Percentiles rank a stretch among this genome's conserved stretches.
These are phyloP conservation scores for Odontomyia ornata DNA, from an alignment of 2,888 invertebrate genomes.

Conservation along the genomic window DNA sequence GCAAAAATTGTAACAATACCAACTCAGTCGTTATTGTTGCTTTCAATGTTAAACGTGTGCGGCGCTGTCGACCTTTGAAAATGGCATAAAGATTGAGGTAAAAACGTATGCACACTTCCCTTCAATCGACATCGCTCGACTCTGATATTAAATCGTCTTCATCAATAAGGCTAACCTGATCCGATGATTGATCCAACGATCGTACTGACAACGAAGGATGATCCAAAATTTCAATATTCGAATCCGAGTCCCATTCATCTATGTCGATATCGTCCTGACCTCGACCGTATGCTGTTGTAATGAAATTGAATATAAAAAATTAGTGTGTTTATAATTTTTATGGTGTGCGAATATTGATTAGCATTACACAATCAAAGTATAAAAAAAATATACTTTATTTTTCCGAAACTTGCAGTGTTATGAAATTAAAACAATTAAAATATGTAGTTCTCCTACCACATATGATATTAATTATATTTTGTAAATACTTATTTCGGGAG, in stretches of 20 bases:
- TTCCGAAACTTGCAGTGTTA: too few relatives aligned
- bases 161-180: slow-evolving; percentile 54
- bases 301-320: slow-evolving; percentile 25
- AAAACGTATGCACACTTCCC: not conserved
- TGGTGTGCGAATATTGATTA: not conserved
- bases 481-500: too few relatives aligned
- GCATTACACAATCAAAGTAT: not conserved
- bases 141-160: slow-evolving; percentile 58
- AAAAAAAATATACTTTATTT: too few relatives aligned
- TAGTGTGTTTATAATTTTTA: slow-evolving; percentile 20
- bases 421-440: too few relatives aligned
- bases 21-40: slow-evolving; percentile 41
- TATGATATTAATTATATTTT: too few relatives aligned
- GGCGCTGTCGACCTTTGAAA: slow-evolving; percentile 15
- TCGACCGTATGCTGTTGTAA: slow-evolving; percentile 59
- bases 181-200: slow-evolving; percentile 55
- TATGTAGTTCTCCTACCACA: too few relatives aligned
- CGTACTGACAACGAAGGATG: slow-evolving; percentile 51
- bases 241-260: slow-evolving; percentile 55
- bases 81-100: slow-evolving; percentile 14
- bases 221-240: slow-evolving; percentile 58
- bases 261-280: slow-evolving; percentile 57
- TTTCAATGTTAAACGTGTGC: slow-evolving; percentile 24
- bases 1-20: slow-evolving; percentile 40
- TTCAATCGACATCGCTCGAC: slow-evolving; percentile 62